Conservation (phyloP, 2,888 invertebrate genomes). For the Stictocephala bisonia region DNA sequence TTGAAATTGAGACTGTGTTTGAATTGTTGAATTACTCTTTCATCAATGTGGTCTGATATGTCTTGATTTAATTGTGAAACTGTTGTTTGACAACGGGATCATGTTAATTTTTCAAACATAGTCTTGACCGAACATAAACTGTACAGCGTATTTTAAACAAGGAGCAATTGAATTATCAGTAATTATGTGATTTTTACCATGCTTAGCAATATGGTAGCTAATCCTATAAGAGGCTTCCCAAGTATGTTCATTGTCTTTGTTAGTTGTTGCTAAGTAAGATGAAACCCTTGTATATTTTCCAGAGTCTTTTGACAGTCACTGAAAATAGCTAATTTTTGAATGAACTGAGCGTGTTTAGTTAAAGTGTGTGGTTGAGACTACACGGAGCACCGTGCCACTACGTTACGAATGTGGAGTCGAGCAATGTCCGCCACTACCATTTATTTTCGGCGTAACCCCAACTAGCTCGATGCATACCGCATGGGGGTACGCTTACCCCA, state of each 20-base stretch:
- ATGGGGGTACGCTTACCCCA: too few relatives aligned
- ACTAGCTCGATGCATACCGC: too few relatives aligned
- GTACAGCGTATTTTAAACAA: conserved; percentile 20
- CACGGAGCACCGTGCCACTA: too few relatives aligned
- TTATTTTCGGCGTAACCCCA: too few relatives aligned
- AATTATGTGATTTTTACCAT: conserved; percentile 14
- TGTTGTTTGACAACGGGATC: conserved; percentile 20
- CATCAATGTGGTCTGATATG: conserved; percentile 10
- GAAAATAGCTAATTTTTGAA: conserved; percentile 9
- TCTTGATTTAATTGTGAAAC: conserved; percentile 20
- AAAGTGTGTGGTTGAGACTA: too few relatives aligned
- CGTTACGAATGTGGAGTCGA: too few relatives aligned
- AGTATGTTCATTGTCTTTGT: conserved; percentile 22
- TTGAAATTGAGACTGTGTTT: too few relatives aligned
- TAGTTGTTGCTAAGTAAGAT: conserved; percentile 10
- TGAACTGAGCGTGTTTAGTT: conserved; percentile 22
- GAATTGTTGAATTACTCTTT: conserved; percentile 23
- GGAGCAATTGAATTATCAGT: conserved; percentile 10
- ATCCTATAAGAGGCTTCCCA: conserved; percentile 22
- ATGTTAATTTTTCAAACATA: not conserved
- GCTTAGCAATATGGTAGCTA: conserved; percentile 35
- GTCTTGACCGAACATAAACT: conserved; percentile 21
- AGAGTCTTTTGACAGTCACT: conserved; percentile 3
- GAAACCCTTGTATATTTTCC: not conserved
- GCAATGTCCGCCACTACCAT: too few relatives aligned